Evolutionary conservation across 2,888 invertebrate species (phyloP), one percentile per base, ranked within the genome.

Genomic region (Coelinius sp.): DNA sequence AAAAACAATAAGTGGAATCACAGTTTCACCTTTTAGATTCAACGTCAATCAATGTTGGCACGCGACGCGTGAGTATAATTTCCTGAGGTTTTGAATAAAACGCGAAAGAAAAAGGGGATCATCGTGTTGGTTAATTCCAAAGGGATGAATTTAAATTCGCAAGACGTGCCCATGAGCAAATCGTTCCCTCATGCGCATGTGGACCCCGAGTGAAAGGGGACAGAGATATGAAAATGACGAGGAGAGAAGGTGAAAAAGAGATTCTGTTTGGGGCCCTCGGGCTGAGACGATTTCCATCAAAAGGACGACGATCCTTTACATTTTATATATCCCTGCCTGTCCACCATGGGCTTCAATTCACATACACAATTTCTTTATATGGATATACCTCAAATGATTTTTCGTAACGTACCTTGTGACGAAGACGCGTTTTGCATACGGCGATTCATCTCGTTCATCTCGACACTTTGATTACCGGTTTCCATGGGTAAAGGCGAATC

Each of bases 381-480:
- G 46, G 41, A 52, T 63, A 52, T 64, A 46, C 46, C 27, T 56
- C 59, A 59, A 46, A 66, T 25, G 38, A 25, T 56, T 49, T 63
- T 38, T 67, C 24, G 49, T 62, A n/a, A 62, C 46, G 63, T 68
- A 44, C 73, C 71, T 74, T 77, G 78, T 78, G 77, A 76, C 78
- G 77, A 73, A 70, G 76, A 78, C 74, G 73, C 73, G 76, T 75
- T 74, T 63, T 74, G 77, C 71, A 76, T 78, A 76, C 79, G 78
- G 81, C 83, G 81, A 83, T 85, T 83, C 82, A 83, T 84, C 85
- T 84, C 82, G 82, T 84, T 80, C 81, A 81, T 81, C 82, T 79
- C 80, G 85, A 85, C 85, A 84, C 83, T 81, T 84, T 85, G 85
- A 85, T 85, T 84, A 83, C 85, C 79, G 84, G 85, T 84, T 84